Percentiles rank a stretch among this genome's conserved stretches.
Evolutionary conservation across 2,113 vertebrate genomes (phyloP).

Genomic region (Xiphophorus couchianus): DNA sequence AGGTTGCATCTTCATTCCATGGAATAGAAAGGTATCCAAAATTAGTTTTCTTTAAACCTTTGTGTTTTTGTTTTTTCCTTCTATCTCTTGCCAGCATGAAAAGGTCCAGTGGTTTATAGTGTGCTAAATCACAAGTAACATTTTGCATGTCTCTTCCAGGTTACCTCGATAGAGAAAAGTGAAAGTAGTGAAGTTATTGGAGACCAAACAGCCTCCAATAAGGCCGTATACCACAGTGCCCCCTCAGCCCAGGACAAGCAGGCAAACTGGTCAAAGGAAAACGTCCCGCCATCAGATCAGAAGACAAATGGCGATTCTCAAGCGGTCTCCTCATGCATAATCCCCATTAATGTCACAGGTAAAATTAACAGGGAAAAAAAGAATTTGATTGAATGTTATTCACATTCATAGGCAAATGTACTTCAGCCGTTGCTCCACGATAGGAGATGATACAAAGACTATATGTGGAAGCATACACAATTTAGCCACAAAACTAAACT

Average conservation of each 20-base stretch:
- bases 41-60: constrained; percentile 28
- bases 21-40: constrained; percentile 96
- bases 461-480: constrained; percentile 3
- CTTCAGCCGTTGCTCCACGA: neutral
- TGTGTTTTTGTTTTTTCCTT: neutral
- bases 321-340: constrained; percentile 96
- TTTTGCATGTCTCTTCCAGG: constrained; percentile 76
- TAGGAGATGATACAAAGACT: neutral
- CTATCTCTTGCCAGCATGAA: neutral
- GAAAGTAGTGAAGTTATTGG: constrained; percentile 84
- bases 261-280: constrained; percentile 94
- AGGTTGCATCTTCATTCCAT: constrained; percentile 97
- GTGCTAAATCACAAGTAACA: neutral
- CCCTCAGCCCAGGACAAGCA: constrained; percentile 93
- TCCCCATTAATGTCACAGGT: constrained; percentile 99
- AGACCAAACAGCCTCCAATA: constrained; percentile 84
- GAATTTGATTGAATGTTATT: neutral
- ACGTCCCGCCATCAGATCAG: constrained; percentile 92
- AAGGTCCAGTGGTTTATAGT: neutral
- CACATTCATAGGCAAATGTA: neutral
- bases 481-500: neutral
- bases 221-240: constrained; percentile 88
- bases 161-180: constrained; percentile 86
- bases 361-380: constrained; percentile 40
- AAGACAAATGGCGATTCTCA: constrained; percentile 91